Conservation (phyloP, 1,140 invertebrate genomes). For the Phocides pigmalion region DNA sequence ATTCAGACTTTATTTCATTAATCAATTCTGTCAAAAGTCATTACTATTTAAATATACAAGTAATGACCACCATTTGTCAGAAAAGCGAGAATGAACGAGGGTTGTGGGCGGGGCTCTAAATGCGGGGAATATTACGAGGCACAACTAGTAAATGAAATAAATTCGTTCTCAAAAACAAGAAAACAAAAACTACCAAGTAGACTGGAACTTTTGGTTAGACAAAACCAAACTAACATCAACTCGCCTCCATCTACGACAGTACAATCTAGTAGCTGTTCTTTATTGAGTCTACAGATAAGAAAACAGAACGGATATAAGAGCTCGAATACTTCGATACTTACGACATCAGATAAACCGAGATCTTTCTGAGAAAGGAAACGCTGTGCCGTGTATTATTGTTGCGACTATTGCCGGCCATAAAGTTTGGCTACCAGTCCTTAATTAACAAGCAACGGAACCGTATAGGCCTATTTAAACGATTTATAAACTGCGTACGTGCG, state of each 20-base stretch:
- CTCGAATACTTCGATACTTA: conserved; percentile 42
- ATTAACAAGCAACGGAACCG: conserved; percentile 70
- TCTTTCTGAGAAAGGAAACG: conserved; percentile 68
- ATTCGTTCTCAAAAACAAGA: no score
- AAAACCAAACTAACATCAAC: conserved; percentile 23
- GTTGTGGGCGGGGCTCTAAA: no score
- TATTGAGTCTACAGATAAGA: conserved; percentile 61
- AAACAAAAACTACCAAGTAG: no score
- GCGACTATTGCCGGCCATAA: conserved; percentile 72
- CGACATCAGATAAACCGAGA: conserved; percentile 70
- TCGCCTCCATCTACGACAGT: conserved; percentile 27
- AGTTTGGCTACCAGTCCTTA: conserved; percentile 61
- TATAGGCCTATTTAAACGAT: conserved; percentile 45
- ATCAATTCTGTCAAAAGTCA: no score
- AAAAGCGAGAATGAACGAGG: no score
- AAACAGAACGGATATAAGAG: conserved; percentile 48
- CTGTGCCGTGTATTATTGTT: conserved; percentile 73
- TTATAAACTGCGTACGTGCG: conserved; percentile 47
- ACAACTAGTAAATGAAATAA: no score
- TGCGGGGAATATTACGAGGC: no score
- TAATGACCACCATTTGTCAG: no score
- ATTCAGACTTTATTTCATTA: no score
- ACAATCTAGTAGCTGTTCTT: conserved; percentile 43
- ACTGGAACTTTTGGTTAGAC: not conserved
- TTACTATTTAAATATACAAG: no score